phyloP scores from a whole-genome alignment of 2,113 vertebrate species.

The Microcebus murinus region DNA sequence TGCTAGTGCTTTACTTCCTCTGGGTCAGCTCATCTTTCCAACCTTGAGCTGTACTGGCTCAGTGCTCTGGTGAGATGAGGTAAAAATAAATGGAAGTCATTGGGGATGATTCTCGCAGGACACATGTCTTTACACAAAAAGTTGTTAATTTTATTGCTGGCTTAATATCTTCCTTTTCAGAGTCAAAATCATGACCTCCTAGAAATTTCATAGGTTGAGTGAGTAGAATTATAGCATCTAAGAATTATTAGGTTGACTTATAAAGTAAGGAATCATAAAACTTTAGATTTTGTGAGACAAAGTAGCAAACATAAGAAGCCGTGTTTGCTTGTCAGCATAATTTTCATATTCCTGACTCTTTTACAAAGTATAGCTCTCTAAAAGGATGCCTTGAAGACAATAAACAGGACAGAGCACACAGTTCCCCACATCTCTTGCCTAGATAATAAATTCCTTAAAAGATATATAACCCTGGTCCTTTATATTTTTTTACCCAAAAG shows the following conservation, averaged over 20 bases:
- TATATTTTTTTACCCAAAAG: neutral
- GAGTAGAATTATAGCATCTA: conserved; percentile 17
- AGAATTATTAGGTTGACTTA: conserved; percentile 7
- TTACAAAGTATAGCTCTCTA: neutral
- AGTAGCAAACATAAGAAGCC: neutral
- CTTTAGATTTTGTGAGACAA: neutral
- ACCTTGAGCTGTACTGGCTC: conserved; percentile 42
- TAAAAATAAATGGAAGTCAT: conserved; percentile 25
- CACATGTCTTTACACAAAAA: neutral
- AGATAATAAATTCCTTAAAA: neutral
- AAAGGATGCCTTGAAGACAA: neutral
- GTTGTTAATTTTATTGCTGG: conserved; percentile 36
- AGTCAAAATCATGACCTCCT: conserved; percentile 47
- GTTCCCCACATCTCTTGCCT: neutral
- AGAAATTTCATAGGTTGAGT: conserved; percentile 1
- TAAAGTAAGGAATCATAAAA: conserved; percentile 41
- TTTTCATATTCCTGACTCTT: neutral
- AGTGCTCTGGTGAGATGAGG: conserved; percentile 6
- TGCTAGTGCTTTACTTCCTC: neutral
- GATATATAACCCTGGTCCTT: neutral
- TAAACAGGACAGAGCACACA: neutral
- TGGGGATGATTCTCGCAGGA: neutral
- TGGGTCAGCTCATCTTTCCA: conserved; percentile 32
- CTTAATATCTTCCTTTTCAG: conserved; percentile 39
- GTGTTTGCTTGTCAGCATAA: neutral